Base-by-base conservation (phyloP, 2,888 invertebrate species). In the Dicranocentrus wangi region DNA sequence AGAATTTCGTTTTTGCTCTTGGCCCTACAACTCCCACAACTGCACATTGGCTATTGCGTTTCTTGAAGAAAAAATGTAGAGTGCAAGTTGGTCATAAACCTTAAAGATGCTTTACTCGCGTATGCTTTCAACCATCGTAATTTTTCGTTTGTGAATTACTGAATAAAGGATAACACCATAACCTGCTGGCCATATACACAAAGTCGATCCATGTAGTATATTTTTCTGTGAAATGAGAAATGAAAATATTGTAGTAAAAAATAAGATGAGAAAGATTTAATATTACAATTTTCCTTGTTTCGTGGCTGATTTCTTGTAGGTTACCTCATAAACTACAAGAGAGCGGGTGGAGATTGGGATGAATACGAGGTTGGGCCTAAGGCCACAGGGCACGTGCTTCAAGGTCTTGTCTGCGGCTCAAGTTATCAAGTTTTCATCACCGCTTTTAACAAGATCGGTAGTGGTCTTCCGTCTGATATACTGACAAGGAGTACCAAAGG, bases 341-440 rank as follows among this genome's bases (percentile, higher is more conserved):
- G 95, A 15, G 95, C 95, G 87, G 94, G 94, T 87, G 96, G 96
- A 0, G 96, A 96, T 87, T 96, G 96, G 96, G 95, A 96, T 88
- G 96, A 96, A 88, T 90, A 95, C 81, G 95, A 95, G 88, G 93
- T 96, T 71, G 93, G 94, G 84, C 93, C 95, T 7, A 93, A 94
- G 82, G 93, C 93, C 5, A 93, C 93, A 81, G 93, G 94, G 77
- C 94, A 95, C 88, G 91, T 94, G 82, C 88, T 96, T 43, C 93
- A 93, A 55, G 94, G 94, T 88, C 90, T 96, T 53, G 94, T 94
- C 93, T 96, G 96, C 87, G 96, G 96, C 3, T 95, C 95, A 0
- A 92, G 93, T 32, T 96, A 96, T 89, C 94, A 95, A 87, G 91
- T 96, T 79, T 96, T 95, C 88, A 93, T 96, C 83, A 95, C 95